These are phyloP conservation scores for Shinisaurus crocodilurus DNA, from an alignment of 2,113 vertebrate species.

Conservation along the genomic window DNA sequence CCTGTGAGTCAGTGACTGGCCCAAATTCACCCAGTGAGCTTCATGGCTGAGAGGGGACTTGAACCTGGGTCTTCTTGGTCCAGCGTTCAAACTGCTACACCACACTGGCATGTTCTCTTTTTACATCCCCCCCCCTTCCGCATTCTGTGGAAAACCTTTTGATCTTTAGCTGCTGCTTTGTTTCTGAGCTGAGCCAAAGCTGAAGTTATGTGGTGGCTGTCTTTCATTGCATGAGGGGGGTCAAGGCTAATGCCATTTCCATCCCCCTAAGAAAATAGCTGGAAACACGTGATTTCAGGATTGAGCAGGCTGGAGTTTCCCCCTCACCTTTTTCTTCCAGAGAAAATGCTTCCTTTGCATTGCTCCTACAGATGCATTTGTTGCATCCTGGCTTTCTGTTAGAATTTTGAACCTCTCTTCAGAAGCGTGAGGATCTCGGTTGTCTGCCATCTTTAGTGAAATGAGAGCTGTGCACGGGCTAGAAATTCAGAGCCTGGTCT, in stretches of 20 bases:
- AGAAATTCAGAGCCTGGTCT: neutral
- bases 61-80: no score
- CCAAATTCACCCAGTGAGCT: no score
- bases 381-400: neutral
- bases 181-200: slow-evolving; percentile 10
- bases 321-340: neutral
- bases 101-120: neutral
- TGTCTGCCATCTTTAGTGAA: neutral
- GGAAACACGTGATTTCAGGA: accelerated
- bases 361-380: neutral
- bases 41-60: no score
- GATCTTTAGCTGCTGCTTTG: slow-evolving; percentile 43
- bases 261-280: neutral
- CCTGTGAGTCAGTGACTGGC: no score
- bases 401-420: neutral
- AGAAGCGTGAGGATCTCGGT: neutral
- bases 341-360: neutral
- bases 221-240: neutral
- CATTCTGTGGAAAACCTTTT: slow-evolving; percentile 46
- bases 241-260: neutral
- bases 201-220: slow-evolving; percentile 26
- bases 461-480: accelerated
- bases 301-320: neutral
- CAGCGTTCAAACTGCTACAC: no score
- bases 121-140: neutral